A percentile compares a stretch with the other conserved stretches of the same genome.
These are phyloP conservation scores for Garra rufa DNA, from an alignment of 2,113 vertebrate species.

Conservation along the genomic window DNA sequence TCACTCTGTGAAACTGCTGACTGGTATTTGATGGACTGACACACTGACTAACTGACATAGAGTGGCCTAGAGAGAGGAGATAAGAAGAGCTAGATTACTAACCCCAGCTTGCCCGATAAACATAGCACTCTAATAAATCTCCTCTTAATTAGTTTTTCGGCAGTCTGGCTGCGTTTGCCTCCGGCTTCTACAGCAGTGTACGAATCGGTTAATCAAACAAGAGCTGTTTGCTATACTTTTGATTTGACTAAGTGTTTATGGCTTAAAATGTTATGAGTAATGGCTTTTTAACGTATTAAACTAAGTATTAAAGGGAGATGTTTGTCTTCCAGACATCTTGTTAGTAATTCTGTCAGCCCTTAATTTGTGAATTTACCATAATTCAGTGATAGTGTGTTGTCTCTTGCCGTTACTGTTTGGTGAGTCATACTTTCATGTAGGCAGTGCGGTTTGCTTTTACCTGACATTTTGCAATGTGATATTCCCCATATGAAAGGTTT, in stretches of 20 bases:
- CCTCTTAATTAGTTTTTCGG: slow-evolving; percentile 47
- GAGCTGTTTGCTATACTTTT: slow-evolving; percentile 32
- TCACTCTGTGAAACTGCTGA: slow-evolving; percentile 55
- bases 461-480: neutral
- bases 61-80: slow-evolving; percentile 24
- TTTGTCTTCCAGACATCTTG: neutral
- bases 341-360: neutral
- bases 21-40: slow-evolving; percentile 35
- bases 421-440: neutral
- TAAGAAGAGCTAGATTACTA: slow-evolving; percentile 45
- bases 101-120: slow-evolving; percentile 47
- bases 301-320: neutral
- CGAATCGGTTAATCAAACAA: slow-evolving; percentile 14
- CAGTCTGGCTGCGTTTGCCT: neutral
- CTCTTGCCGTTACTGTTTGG: neutral
- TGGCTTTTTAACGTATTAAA: neutral
- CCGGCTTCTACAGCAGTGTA: neutral
- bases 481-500: neutral
- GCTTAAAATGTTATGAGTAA: neutral
- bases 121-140: slow-evolving; percentile 52
- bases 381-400: neutral
- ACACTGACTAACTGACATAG: slow-evolving; percentile 49
- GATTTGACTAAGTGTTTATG: neutral
- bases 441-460: neutral
- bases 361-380: neutral